A percentile compares a stretch with the other conserved stretches of the same genome.
These are phyloP conservation scores for Drosophila emarginata DNA, from an alignment of 2,888 invertebrate species.

Conservation along the genomic window DNA sequence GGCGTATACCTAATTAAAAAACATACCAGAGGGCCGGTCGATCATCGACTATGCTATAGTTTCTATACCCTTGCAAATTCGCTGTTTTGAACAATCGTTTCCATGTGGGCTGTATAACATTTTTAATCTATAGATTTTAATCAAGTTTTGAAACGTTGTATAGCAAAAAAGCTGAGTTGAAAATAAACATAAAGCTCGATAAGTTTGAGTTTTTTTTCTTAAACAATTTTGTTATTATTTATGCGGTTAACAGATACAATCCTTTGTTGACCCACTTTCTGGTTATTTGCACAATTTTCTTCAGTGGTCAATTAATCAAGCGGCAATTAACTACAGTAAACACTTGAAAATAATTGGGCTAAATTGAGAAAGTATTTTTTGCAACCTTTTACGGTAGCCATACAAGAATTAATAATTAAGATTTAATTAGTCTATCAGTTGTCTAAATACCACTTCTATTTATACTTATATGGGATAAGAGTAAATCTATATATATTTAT, in stretches of 20 bases:
- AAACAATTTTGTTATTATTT: conserved; percentile 43
- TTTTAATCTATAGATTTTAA: not conserved
- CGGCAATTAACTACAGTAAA: conserved; percentile 51
- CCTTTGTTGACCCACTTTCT: conserved; percentile 22
- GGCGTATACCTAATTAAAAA: conserved; percentile 56
- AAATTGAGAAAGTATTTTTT: not conserved
- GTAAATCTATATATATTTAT: no score
- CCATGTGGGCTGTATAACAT: not conserved
- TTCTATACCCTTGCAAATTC: not conserved
- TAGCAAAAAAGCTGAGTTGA: not conserved
- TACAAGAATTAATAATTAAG: no score
- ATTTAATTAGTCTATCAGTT: no score
- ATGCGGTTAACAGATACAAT: conserved; percentile 38
- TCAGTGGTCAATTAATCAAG: conserved; percentile 55
- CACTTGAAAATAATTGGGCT: not conserved
- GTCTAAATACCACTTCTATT: no score
- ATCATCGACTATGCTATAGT: conserved; percentile 18
- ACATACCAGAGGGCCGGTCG: conserved; percentile 19
- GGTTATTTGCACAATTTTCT: conserved; percentile 55
- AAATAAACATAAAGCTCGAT: not conserved
- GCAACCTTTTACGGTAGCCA: not conserved
- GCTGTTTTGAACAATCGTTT: not conserved
- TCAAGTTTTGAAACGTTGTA: not conserved
- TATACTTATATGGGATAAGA: no score
- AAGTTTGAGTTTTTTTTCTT: not conserved